Conservation (phyloP, 2,797 vertebrate genomes). For the Eremophila alpestris region DNA sequence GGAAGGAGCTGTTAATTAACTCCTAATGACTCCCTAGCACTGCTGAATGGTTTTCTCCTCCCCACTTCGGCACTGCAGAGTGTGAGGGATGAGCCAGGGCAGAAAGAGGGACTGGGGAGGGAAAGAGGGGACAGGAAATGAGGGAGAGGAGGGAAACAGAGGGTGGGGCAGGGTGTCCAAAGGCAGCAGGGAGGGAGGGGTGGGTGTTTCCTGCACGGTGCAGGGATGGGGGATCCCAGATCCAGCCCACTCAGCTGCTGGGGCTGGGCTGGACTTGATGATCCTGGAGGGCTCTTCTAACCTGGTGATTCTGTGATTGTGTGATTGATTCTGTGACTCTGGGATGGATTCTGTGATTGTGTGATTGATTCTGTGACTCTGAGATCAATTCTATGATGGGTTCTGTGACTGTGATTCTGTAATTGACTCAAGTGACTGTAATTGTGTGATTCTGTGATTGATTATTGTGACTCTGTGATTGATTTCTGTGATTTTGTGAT, state of each 20-base stretch:
- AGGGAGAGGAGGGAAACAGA: neutral
- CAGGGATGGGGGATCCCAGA: neutral
- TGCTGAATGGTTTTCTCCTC: neutral
- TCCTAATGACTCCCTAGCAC: neutral
- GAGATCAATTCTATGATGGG: too few species aligned
- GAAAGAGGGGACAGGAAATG: neutral
- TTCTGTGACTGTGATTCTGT: neutral
- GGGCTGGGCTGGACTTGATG: neutral
- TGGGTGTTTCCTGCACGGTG: accelerated
- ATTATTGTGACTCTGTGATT: too few species aligned
- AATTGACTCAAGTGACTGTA: too few species aligned
- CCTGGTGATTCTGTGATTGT: neutral
- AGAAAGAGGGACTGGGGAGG: neutral
- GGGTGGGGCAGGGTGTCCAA: neutral
- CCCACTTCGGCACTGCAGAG: neutral
- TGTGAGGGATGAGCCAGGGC: neutral
- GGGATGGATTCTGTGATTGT: neutral
- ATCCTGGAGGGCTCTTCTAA: neutral
- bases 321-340: too few species aligned
- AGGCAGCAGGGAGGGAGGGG: neutral
- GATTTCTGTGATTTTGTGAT: neutral
- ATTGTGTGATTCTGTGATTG: neutral
- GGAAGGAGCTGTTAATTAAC: neutral
- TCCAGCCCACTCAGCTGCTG: neutral
- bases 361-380: too few species aligned